Base-by-base conservation (phyloP, 1,140 invertebrate genomes). In the Temnothorax nylanderi region DNA sequence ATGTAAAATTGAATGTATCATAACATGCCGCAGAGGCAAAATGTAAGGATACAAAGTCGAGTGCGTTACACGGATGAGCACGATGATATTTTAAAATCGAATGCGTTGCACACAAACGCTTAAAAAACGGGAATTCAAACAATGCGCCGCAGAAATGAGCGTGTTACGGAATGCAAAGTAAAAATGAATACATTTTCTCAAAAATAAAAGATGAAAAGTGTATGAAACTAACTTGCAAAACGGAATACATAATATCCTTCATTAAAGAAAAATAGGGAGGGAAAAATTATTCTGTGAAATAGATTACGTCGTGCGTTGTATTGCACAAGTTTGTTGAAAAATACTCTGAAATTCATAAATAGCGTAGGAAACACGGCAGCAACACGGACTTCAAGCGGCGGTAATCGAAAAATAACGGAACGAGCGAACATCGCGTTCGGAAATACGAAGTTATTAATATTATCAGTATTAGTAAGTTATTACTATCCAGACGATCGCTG, bases 381-480 rank as follows among this genome's bases (percentile, higher is more conserved):
- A 26, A 26, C 26, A 0, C 51, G 67, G 67, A 44, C 11, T 51
- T 26, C 2, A 41, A 32, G 32, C 51, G 21, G 49, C n/a, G 34
- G 26, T 71, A 81, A 82, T 72, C 16, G 54, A 47, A 72, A 26
- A 72, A 34, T 82, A 58, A 34, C 37, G 67, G 54, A 18, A 82
- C 37, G 13, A 5, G 51, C 80, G 11, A 72, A 72, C 13, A 16
- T 37, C 13, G 16, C 62, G 49, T 44, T 69, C 77, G 78, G 41
- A 74, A 60, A 75, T 37, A 16, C 80, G 1, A 75, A 84, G 69
- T 84, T 84, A 84, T 84, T 84, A 84, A 84, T 84, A 82, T 84
- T 75, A 84, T 84, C 69, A 49, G 54, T 71, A 71, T 74, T 82
- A 84, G 80, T 75, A 84, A 84, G 80, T 84, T 84, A 84, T 75